These are phyloP conservation scores for Palythoa grandis DNA, from an alignment of 92 coral and sea anemone species.

Conservation along the genomic window DNA sequence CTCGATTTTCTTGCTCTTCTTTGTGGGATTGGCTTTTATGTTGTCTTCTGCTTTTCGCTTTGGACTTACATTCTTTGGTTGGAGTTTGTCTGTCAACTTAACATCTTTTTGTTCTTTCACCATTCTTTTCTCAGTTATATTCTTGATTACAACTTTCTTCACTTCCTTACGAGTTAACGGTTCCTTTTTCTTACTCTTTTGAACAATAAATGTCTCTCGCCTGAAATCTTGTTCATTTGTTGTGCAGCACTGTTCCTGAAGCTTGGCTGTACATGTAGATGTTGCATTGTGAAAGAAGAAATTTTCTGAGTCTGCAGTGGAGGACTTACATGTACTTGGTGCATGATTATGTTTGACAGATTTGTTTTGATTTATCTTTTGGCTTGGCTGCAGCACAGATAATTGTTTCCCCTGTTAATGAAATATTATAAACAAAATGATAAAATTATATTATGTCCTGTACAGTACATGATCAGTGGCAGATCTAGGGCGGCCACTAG, in stretches of 20 bases:
- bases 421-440: neutral
- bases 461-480: too few species aligned
- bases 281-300: neutral
- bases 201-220: slow-evolving; percentile 54
- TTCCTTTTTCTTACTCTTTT: slow-evolving; percentile 21
- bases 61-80: slow-evolving; percentile 25
- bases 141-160: neutral
- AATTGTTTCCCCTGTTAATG: neutral
- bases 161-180: neutral
- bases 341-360: slow-evolving; percentile 3
- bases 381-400: slow-evolving; percentile 19
- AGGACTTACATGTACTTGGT: neutral
- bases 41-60: slow-evolving; percentile 41
- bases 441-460: too few species aligned
- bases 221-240: slow-evolving; percentile 21
- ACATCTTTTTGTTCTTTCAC: neutral
- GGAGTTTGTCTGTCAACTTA: neutral
- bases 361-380: slow-evolving; percentile 30
- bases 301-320: neutral
- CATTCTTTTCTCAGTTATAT: neutral
- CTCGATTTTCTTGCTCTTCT: slow-evolving; percentile 13
- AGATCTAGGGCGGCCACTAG: too few species aligned
- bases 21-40: slow-evolving; percentile 12
- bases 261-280: neutral
- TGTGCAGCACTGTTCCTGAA: neutral